A percentile compares a stretch with the other conserved stretches of the same genome.
Evolutionary conservation across 1,140 invertebrate genomes (phyloP).

Genomic region (Eufriesea mexicana): DNA sequence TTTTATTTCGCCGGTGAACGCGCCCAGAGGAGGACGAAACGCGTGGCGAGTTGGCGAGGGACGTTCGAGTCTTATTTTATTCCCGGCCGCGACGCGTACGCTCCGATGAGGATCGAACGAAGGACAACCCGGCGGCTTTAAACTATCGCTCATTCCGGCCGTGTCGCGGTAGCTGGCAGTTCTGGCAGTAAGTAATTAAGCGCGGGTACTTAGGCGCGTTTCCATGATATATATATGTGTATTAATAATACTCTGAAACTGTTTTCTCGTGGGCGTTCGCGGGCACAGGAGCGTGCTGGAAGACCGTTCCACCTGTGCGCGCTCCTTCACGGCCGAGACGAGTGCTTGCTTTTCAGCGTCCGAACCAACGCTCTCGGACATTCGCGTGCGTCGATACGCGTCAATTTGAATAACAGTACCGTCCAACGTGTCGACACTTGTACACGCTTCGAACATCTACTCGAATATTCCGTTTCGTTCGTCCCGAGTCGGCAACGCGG

Average conservation of each 20-base stretch:
- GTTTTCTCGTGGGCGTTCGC: slow-evolving; percentile 55
- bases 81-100: slow-evolving; percentile 20
- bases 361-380: not conserved
- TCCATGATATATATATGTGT: slow-evolving; percentile 53
- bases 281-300: slow-evolving; percentile 20
- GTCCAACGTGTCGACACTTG: not conserved
- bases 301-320: not conserved
- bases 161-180: slow-evolving; percentile 65
- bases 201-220: slow-evolving; percentile 67
- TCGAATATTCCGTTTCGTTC: not conserved
- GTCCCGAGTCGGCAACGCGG: no score
- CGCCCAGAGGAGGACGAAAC: no score
- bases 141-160: slow-evolving; percentile 62
- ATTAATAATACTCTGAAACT: slow-evolving; percentile 63
- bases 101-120: slow-evolving; percentile 43
- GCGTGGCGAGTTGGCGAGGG: no score
- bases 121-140: slow-evolving; percentile 38
- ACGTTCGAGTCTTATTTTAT: slow-evolving; percentile 7
- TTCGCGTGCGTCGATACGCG: slow-evolving; percentile 13
- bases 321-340: not conserved
- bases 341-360: not conserved
- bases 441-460: not conserved
- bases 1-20: not conserved
- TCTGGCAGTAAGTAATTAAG: slow-evolving; percentile 72
- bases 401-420: slow-evolving; percentile 28